A percentile compares a stretch with the other conserved stretches of the same genome.
Conservation (phyloP, 2,797 vertebrate species). For the Steatocranus sp. region DNA sequence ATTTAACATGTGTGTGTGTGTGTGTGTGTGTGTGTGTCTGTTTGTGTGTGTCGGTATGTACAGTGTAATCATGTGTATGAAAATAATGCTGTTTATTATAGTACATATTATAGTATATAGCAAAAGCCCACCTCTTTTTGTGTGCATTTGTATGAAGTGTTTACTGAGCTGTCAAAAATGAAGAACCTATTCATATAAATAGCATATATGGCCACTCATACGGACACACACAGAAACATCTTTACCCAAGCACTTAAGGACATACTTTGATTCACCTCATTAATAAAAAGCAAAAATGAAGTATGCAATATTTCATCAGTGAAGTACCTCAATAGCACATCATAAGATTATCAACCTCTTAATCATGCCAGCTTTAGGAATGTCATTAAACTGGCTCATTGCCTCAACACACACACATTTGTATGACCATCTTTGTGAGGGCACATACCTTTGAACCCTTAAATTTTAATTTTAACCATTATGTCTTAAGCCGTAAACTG, state of each 20-base stretch:
- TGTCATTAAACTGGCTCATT: slow-evolving; percentile 26
- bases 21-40: not conserved
- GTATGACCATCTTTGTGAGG: not conserved
- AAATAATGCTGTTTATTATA: not conserved
- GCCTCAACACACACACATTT: not conserved
- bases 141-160: not conserved
- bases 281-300: slow-evolving; percentile 6
- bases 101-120: not conserved
- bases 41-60: not conserved
- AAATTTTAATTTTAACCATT: not conserved
- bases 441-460: not conserved
- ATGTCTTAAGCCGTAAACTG: not conserved
- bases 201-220: not conserved
- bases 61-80: not conserved
- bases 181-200: not conserved
- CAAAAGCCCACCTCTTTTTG: not conserved
- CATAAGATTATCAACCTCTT: slow-evolving; percentile 34
- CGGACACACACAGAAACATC: not conserved
- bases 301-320: slow-evolving; percentile 5
- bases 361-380: slow-evolving; percentile 20
- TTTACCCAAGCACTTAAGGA: not conserved
- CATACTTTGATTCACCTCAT: slow-evolving; percentile 3
- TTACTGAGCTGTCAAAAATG: not conserved
- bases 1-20: not conserved
- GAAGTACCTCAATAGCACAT: not conserved